phyloP scores from a whole-genome alignment of 2,113 vertebrate species.

The Gallinago media region DNA sequence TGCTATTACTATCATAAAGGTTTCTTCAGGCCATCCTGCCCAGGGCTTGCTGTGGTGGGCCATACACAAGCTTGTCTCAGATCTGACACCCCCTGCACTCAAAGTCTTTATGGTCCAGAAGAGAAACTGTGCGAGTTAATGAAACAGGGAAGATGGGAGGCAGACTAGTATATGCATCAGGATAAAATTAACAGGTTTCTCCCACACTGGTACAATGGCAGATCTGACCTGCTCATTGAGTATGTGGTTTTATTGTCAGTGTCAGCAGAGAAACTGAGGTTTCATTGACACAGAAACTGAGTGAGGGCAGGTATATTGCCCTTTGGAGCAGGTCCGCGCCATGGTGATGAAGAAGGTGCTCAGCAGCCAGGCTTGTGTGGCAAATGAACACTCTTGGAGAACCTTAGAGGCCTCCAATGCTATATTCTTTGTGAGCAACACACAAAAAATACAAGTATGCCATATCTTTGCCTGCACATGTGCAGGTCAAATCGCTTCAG shows the following conservation, averaged over 20 bases:
- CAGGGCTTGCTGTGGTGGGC: neutral
- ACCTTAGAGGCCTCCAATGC: rapidly evolving
- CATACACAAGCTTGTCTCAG: neutral
- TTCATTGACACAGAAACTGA: neutral
- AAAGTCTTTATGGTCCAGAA: neutral
- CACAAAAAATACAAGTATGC: neutral
- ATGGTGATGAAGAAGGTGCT: neutral
- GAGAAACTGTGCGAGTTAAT: neutral
- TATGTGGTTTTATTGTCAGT: neutral
- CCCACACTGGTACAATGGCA: neutral
- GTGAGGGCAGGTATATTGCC: neutral
- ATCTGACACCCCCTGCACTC: neutral
- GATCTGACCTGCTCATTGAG: neutral
- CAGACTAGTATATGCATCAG: neutral
- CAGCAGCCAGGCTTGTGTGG: neutral
- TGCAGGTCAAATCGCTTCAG: neutral
- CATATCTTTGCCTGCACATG: rapidly evolving
- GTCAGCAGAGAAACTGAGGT: neutral
- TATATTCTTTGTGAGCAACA: neutral
- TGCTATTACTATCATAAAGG: neutral
- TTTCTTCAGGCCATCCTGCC: neutral
- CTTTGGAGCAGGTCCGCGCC: neutral
- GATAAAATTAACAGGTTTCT: neutral
- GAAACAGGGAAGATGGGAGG: neutral
- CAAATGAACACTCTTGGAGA: neutral